Percentiles rank a stretch among this genome's conserved stretches.
phyloP scores from a whole-genome alignment of 1,140 invertebrate genomes.

The Rhysida immarginata region DNA sequence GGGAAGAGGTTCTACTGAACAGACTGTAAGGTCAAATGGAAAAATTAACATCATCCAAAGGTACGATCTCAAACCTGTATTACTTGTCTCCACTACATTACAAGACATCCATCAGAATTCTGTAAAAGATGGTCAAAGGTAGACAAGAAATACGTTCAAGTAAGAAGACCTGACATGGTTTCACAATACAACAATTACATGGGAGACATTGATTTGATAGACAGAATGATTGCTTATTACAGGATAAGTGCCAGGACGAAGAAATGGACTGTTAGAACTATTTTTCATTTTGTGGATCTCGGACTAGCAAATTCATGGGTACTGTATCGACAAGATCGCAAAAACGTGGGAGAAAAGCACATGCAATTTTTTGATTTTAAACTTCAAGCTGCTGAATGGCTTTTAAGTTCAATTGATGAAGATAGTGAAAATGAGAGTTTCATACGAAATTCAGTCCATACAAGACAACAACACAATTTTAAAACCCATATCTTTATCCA shows the following conservation, averaged over 20 bases:
- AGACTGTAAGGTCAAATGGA: no score
- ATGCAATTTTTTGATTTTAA: background rate
- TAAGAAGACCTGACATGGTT: conserved; percentile 12
- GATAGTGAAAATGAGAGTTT: background rate
- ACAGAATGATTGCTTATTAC: conserved; percentile 13
- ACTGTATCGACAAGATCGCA: conserved; percentile 8
- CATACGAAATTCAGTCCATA: background rate
- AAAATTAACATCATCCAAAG: no score
- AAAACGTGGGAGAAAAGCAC: background rate
- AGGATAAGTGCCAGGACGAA: conserved; percentile 13
- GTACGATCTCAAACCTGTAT: background rate
- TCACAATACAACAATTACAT: conserved; percentile 17
- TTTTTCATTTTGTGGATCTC: conserved; percentile 15
- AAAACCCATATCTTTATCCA: background rate
- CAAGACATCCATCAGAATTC: background rate
- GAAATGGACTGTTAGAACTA: conserved; percentile 18
- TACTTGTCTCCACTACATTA: background rate
- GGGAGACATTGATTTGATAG: conserved; percentile 17
- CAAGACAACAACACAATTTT: background rate
- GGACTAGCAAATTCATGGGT: conserved; percentile 17
- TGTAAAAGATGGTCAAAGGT: background rate
- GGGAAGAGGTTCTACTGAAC: no score
- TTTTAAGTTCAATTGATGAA: background rate
- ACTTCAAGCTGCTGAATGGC: background rate
- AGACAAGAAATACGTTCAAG: conserved; percentile 7